Percentiles rank a stretch among this genome's conserved stretches.
phyloP scores from a whole-genome alignment of 1,140 invertebrate species.

The Drosophila paulistorum region DNA sequence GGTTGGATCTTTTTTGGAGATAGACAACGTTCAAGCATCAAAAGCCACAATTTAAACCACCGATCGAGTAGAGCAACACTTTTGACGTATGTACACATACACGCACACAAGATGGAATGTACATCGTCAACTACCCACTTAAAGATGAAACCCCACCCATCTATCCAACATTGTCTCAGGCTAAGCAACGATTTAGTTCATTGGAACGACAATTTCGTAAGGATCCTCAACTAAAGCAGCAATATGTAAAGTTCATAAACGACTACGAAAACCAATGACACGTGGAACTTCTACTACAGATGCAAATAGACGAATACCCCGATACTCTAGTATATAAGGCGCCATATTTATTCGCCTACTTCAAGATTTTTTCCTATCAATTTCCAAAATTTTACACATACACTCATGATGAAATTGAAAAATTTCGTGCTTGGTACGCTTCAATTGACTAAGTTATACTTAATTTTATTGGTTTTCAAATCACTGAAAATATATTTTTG shows the following conservation, averaged over 20 bases:
- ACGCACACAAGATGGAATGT: background rate
- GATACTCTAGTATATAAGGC: too few relatives aligned
- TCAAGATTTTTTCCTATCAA: too few relatives aligned
- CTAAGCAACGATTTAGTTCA: background rate
- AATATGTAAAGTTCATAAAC: background rate
- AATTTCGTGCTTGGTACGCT: too few relatives aligned
- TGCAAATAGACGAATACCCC: too few relatives aligned
- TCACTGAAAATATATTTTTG: too few relatives aligned
- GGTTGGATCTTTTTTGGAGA: background rate
- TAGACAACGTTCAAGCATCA: background rate
- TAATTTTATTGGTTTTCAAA: too few relatives aligned
- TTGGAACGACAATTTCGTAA: background rate
- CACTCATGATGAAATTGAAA: too few relatives aligned
- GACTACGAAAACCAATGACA: background rate
- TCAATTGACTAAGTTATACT: too few relatives aligned
- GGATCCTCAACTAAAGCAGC: background rate
- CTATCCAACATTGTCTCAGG: background rate
- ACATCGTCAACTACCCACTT: background rate
- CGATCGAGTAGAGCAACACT: background rate
- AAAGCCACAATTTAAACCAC: background rate
- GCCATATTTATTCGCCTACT: too few relatives aligned
- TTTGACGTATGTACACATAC: background rate
- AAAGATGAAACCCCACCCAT: background rate
- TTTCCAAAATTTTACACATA: too few relatives aligned
- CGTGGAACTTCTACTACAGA: too few relatives aligned